phyloP scores from a whole-genome alignment of 2,888 invertebrate species.

The Zygothrica quintamaculata region DNA sequence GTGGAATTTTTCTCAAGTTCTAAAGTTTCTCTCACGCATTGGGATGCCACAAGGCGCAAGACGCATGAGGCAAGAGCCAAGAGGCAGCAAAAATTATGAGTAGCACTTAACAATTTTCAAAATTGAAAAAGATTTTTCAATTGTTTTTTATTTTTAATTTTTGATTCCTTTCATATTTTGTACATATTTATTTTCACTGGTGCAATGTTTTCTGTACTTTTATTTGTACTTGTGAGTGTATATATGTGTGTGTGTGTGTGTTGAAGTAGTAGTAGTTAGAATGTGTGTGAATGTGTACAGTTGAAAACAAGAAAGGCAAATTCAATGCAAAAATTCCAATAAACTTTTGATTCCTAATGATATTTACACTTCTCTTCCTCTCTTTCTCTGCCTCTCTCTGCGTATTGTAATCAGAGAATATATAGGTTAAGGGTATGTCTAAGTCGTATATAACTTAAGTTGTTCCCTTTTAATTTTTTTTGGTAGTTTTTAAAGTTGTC shows the following conservation, averaged over 20 bases:
- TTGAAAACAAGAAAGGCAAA: no score
- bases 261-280: not conserved
- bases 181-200: constrained; percentile 60
- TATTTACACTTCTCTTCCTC: no score
- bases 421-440: no score
- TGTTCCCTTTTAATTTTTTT: constrained; percentile 10
- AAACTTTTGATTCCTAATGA: no score
- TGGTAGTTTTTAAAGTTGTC: constrained; percentile 35
- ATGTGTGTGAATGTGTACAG: no score
- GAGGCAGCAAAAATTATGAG: constrained; percentile 58
- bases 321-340: no score
- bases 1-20: constrained; percentile 39
- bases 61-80: not conserved
- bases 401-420: no score
- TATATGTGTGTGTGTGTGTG: constrained; percentile 3
- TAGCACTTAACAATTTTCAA: constrained; percentile 54
- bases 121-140: constrained; percentile 12
- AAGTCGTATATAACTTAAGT: no score
- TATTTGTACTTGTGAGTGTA: constrained; percentile 8
- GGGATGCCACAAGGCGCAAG: constrained; percentile 9
- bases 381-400: no score
- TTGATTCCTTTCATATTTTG: constrained; percentile 7
- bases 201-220: constrained; percentile 40
- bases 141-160: no score
- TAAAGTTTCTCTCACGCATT: constrained; percentile 59